Percentiles rank a stretch among this genome's conserved stretches.
These are phyloP conservation scores for Ephydatia muelleri DNA, from an alignment of 37 sponge, comb jelly and placozoan species.

Conservation along the genomic window DNA sequence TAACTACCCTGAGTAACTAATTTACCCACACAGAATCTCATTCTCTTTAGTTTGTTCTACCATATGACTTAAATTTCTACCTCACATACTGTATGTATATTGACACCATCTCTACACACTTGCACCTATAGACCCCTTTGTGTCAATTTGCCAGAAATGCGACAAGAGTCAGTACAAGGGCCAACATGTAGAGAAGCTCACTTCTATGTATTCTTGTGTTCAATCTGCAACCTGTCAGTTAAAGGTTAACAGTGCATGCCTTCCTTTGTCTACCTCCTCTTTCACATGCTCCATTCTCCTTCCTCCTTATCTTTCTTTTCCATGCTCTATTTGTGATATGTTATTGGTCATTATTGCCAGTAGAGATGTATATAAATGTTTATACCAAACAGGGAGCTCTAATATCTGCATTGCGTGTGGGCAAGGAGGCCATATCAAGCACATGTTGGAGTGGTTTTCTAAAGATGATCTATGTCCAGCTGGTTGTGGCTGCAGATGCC, in stretches of 20 bases:
- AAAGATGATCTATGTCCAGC: slow-evolving; percentile 59
- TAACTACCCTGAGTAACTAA: too few relatives aligned
- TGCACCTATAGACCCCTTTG: slow-evolving; percentile 1
- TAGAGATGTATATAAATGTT: too few relatives aligned
- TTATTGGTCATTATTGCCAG: too few relatives aligned
- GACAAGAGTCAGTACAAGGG: slow-evolving; percentile 20
- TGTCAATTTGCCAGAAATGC: slow-evolving; percentile 38
- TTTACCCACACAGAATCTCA: too few relatives aligned
- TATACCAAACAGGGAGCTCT: slow-evolving; percentile 56
- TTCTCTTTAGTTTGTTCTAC: not conserved
- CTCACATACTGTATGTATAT: too few relatives aligned
- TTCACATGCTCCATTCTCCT: not conserved
- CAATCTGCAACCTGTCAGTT: slow-evolving; percentile 75
- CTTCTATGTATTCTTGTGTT: slow-evolving; percentile 56
- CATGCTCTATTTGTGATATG: not conserved
- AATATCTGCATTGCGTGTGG: slow-evolving; percentile 87
- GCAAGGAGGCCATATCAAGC: slow-evolving; percentile 89
- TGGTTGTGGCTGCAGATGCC: slow-evolving; percentile 85
- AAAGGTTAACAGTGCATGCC: slow-evolving; percentile 49
- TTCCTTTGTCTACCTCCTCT: not conserved
- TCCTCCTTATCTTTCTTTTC: not conserved
- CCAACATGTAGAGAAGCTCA: slow-evolving; percentile 59
- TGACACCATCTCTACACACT: not conserved
- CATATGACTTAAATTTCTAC: not conserved
- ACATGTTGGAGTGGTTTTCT: slow-evolving; percentile 86